phyloP scores from a whole-genome alignment of 2,113 vertebrate genomes.

The Pelecanus crispus region DNA sequence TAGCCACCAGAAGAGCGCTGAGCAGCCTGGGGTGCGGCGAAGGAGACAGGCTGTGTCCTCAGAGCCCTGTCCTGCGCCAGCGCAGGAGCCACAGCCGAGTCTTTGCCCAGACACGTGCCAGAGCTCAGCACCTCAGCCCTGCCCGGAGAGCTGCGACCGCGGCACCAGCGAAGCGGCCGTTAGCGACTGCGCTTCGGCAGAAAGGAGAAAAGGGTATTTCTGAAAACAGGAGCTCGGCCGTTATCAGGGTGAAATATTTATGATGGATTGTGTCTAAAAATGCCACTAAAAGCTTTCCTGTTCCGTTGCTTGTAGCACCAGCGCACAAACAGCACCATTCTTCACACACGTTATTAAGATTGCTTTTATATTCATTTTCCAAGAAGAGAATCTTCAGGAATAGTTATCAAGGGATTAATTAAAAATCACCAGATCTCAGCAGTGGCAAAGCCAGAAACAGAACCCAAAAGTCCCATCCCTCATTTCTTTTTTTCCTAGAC shows the following conservation, averaged over 20 bases:
- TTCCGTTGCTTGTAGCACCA: neutral
- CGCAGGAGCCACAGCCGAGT: neutral
- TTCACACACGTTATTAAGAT: too few species aligned
- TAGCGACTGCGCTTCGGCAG: rapidly evolving
- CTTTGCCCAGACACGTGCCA: neutral
- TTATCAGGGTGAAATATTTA: neutral
- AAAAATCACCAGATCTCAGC: neutral
- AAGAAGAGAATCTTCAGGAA: neutral
- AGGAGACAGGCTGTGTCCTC: neutral
- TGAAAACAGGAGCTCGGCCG: neutral
- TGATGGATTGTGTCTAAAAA: neutral
- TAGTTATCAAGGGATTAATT: neutral
- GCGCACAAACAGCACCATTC: neutral
- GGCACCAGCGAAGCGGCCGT: rapidly evolving
- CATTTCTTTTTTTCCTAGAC: neutral
- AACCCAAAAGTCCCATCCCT: neutral
- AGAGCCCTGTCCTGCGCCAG: neutral
- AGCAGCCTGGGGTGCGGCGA: neutral
- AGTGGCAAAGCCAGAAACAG: neutral
- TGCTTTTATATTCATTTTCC: neutral
- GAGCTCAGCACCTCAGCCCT: neutral
- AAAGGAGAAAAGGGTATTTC: neutral
- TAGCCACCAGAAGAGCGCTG: neutral
- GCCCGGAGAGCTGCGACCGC: neutral
- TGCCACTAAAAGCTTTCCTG: neutral